These are phyloP conservation scores for Radopholus similis DNA, from an alignment of 1,140 invertebrate genomes.

Conservation along the genomic window DNA sequence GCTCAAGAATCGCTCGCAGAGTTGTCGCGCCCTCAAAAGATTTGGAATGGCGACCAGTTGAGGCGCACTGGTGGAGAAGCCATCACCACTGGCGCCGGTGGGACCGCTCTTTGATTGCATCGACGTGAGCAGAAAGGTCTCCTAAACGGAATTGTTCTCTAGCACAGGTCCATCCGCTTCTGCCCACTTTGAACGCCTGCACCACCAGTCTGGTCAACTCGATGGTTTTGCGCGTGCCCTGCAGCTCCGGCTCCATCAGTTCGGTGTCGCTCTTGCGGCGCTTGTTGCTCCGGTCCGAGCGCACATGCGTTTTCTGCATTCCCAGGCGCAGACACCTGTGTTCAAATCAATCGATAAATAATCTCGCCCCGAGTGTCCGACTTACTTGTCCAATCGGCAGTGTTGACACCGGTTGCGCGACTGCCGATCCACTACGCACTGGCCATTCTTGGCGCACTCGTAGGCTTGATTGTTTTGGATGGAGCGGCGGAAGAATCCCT, in stretches of 20 bases:
- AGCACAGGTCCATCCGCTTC: too few species aligned
- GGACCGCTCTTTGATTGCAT: too few species aligned
- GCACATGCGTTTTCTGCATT: slow-evolving; percentile 21
- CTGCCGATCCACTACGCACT: slow-evolving; percentile 21
- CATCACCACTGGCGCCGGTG: too few species aligned
- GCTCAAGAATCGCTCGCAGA: too few species aligned
- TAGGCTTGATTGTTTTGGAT: slow-evolving; percentile 20
- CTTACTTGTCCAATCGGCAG: slow-evolving; percentile 35
- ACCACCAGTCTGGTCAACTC: slow-evolving; percentile 1
- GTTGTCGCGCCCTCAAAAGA: too few species aligned
- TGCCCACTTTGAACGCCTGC: slow-evolving; percentile 7
- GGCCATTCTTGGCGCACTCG: slow-evolving; percentile 21
- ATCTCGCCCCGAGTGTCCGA: background rate
- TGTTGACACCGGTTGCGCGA: slow-evolving; percentile 30
- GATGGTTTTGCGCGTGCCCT: slow-evolving; percentile 4
- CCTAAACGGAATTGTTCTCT: too few species aligned
- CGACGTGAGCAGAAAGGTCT: too few species aligned
- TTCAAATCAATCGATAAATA: background rate
- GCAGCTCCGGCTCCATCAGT: slow-evolving; percentile 6
- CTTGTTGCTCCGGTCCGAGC: slow-evolving; percentile 23
- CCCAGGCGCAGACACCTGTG: slow-evolving; percentile 4
- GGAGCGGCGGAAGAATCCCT: slow-evolving; percentile 38
- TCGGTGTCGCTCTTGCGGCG: slow-evolving; percentile 11
- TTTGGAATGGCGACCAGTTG: too few species aligned
- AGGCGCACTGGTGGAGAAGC: too few species aligned